A percentile compares a stretch with the other conserved stretches of the same genome.
Conservation (phyloP, 2,113 vertebrate genomes). For the Platanista minor region DNA sequence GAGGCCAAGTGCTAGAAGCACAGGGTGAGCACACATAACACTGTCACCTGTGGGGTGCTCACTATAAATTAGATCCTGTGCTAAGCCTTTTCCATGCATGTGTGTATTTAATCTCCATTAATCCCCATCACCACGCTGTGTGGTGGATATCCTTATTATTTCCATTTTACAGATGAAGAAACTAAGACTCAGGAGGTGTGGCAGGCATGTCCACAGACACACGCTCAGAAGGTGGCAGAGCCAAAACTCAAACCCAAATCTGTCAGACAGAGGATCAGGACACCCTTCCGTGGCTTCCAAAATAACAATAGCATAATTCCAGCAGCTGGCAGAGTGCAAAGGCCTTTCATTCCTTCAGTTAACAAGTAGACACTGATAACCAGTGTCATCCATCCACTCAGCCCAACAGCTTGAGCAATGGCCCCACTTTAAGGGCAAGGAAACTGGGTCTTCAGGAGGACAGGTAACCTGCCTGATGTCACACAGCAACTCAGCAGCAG, state of each 20-base stretch:
- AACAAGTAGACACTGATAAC: background rate
- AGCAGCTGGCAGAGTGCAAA: background rate
- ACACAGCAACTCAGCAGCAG: background rate
- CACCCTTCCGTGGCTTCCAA: background rate
- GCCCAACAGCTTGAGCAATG: background rate
- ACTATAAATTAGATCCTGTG: accelerated
- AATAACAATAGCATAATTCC: background rate
- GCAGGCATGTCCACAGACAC: background rate
- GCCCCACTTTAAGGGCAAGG: background rate
- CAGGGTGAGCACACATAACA: background rate
- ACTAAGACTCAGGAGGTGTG: background rate
- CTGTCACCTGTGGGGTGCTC: accelerated
- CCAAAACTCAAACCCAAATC: background rate
- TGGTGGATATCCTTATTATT: background rate
- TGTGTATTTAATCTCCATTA: background rate
- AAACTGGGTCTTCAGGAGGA: background rate
- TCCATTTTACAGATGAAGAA: background rate
- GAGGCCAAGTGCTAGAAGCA: background rate
- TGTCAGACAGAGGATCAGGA: background rate
- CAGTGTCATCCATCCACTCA: accelerated
- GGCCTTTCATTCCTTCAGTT: background rate
- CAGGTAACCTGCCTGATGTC: background rate
- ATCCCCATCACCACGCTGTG: background rate
- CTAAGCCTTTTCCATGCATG: accelerated
- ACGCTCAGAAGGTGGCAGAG: background rate